phyloP scores from a whole-genome alignment of 2,113 vertebrate species.

The Panurus biarmicus region DNA sequence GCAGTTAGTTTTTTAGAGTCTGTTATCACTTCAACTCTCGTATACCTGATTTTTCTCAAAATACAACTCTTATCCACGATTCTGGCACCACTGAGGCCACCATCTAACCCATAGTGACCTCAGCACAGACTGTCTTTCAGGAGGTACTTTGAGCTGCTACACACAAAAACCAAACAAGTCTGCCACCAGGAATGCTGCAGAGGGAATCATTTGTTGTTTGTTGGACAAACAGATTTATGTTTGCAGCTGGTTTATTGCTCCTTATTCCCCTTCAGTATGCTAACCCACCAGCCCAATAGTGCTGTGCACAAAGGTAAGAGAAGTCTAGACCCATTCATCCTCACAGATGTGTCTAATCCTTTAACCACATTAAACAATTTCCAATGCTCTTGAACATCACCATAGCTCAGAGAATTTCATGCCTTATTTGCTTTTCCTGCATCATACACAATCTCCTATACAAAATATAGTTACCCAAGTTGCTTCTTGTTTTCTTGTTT shows the following conservation, averaged over 20 bases:
- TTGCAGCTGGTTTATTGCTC: not conserved
- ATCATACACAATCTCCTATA: not conserved
- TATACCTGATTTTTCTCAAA: not conserved
- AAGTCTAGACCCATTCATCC: not conserved
- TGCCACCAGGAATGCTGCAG: not conserved
- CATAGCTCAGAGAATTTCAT: not conserved
- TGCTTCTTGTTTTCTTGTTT: not conserved
- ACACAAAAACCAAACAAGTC: not conserved
- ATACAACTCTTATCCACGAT: not conserved
- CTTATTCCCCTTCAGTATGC: not conserved
- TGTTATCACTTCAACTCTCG: not conserved
- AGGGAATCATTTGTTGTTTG: not conserved
- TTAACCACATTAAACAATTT: not conserved
- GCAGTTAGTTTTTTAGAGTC: not conserved
- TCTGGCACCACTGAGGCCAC: not conserved
- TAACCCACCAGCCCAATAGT: not conserved
- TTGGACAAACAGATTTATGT: not conserved
- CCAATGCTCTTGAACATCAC: not conserved
- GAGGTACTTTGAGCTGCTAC: not conserved
- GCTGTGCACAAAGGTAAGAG: not conserved
- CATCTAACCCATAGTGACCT: not conserved
- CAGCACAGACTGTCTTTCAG: not conserved
- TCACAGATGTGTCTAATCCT: not conserved
- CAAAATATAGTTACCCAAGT: not conserved
- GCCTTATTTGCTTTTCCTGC: not conserved